Base-by-base conservation (phyloP, 2,113 vertebrate species). In the Stictonetta naevosa region DNA sequence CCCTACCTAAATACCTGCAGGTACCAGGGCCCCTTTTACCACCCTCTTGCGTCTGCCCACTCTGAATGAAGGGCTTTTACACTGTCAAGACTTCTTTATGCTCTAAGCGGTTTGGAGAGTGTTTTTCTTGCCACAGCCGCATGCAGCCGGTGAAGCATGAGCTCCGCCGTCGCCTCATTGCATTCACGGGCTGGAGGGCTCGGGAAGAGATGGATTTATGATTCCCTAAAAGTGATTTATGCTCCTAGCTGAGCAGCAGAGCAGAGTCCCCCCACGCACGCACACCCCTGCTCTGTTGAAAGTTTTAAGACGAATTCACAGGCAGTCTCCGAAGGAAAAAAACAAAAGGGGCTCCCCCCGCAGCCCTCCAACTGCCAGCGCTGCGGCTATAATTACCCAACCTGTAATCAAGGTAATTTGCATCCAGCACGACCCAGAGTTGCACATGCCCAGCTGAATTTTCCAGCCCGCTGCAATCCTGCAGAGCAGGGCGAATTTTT, bases 371-470 rank as follows among this genome's bases (percentile, higher is more conserved):
- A 77, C 88, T 40, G 55, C 85, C 92, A 17, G 33, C 11, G 56
- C 88, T 88, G 96, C 90, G 80, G 71, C 94, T 98, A 77, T 98
- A 98, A 98, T 98, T 98, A 98, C 94, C 88, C 91, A 98, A 93
- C 97, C 97, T 98, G 83, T 98, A 98, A 98, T 98, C 97, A 98
- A 80, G 92, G 12, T 95, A 95, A 74, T 94, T 93, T 95, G 94
- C 93, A 96, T 97, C 97, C 97, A 97, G 96, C 96, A 93, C 90
- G 95, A 97, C 97, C 96, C 92, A 97, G 91, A 52, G 96, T 91
- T 91, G 82, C 88, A 89, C 93, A 90, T 94, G 87, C 91, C 89
- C 80, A 17, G 86, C 86, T 64, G 85, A 95, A 91, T 90, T 88
- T 94, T 84, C 78, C 77, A 76, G 60, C 79, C 72, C 31, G 13